Base-by-base conservation (phyloP, 2,888 invertebrate species). In the Hoplodrina ambigua region DNA sequence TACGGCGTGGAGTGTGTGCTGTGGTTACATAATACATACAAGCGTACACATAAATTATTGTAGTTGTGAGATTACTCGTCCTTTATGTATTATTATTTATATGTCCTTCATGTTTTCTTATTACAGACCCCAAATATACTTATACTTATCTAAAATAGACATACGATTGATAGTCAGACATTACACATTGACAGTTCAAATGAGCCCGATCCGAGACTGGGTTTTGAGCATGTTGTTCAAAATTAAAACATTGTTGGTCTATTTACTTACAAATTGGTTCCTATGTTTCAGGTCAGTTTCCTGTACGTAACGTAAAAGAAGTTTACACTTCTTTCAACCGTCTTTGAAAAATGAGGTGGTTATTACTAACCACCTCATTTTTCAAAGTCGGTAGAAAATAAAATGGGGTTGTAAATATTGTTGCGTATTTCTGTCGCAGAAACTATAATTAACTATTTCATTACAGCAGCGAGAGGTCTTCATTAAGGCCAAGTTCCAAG, bases 371-470 rank as follows among this genome's bases (percentile, higher is more conserved):
- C 15, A 56, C 11, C 8, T 56, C 13, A 50, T 37, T 44, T 56
- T 19, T 56, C 25, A 55, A 25, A 67, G 15, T 57, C 13, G 19
- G 46, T 33, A 33, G 5, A 19, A 19, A 46, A 53, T 65, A 74
- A 75, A 75, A 70, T 59, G 50, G 19, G 30, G 15, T 33, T 53
- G 30, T 64, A 52, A 78, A 78, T 78, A 60, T 66, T 63, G 61
- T 80, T 75, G 63, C 64, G 64, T 62, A 63, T 69, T 68, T 65
- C 61, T 72, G 73, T 82, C 63, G 56, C 63, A 74, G 69, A 71
- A 85, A 82, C 80, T 80, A 72, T 86, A 84, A 85, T 83, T 86
- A 85, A 78, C 78, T 76, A 83, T 82, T 87, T 82, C 73, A 80
- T 83, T 81, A 76, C 72, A 78, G 75, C 76, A 75, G 67, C 77